These are phyloP conservation scores for Cantharis flavilabris DNA, from an alignment of 2,888 invertebrate genomes.

Conservation along the genomic window DNA sequence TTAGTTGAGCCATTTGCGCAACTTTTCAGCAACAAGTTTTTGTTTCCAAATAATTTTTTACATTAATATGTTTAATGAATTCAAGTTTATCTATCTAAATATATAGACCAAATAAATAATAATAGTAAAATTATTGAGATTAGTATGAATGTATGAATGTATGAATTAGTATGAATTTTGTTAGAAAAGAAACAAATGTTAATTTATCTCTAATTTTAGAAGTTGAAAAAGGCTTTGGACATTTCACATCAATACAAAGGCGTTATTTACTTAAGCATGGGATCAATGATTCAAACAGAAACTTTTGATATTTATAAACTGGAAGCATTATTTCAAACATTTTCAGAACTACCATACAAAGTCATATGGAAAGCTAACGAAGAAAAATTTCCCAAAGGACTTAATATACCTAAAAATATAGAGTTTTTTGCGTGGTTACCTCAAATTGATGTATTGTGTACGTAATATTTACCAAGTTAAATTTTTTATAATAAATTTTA, in stretches of 20 bases:
- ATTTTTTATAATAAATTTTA: neutral
- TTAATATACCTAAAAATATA: conserved; percentile 56
- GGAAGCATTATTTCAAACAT: conserved; percentile 56
- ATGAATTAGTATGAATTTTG: no score
- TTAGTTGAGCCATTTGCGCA: no score
- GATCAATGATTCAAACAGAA: conserved; percentile 63
- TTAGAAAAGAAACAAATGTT: no score
- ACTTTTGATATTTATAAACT: conserved; percentile 58
- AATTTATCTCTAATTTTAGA: neutral
- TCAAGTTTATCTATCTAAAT: no score
- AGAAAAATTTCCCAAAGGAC: conserved; percentile 52
- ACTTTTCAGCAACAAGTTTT: no score
- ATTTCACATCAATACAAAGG: conserved; percentile 40
- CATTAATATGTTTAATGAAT: no score
- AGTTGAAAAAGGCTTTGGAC: conserved; percentile 38
- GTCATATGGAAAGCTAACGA: conserved; percentile 61
- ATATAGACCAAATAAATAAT: no score
- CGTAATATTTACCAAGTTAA: conserved; percentile 38
- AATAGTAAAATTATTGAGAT: no score
- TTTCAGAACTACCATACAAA: conserved; percentile 58
- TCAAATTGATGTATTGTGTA: conserved; percentile 61
- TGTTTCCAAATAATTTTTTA: no score
- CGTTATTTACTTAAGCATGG: conserved; percentile 63
- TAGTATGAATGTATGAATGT: no score
- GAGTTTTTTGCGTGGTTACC: conserved; percentile 62